Evolutionary conservation across 2,113 vertebrate genomes (phyloP), one percentile per base, ranked within the genome.

Genomic region (Bombycilla garrulus): DNA sequence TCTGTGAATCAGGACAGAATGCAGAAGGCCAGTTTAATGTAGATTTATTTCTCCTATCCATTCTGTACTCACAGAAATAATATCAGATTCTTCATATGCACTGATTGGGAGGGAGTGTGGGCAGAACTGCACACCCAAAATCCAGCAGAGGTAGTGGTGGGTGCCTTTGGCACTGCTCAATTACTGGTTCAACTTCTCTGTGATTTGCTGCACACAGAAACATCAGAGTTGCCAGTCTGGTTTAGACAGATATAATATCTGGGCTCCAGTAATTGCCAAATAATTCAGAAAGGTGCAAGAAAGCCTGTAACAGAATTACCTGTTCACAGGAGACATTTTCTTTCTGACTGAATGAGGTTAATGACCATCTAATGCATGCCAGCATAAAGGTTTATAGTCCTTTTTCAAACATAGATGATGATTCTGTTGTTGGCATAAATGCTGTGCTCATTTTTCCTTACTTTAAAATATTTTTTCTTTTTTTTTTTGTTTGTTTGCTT

Each of bases 331-430:
- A 94, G 64, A 65, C 61, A 38, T 94, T 90, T 93, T 81, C 56
- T 71, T 93, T 86, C 80, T 96, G 90, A 88, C 82, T 93, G 94
- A 96, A 91, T 88, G 90, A 90, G 71, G 93, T 93, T 96, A 95
- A 95, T 92, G 94, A 83, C 92, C 62, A 60, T 71, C 72, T 86
- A 93, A 83, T 48, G 38, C 64, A 69, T 94, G 71, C 58, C 64
- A 95, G 60, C 54, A 35, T 64, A 38, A 92, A 76, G 40, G 64
- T 81, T 84, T 95, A 67, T 53, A 81, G 85, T 86, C 79, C 91
- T 94, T 94, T 84, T 79, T 83, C 86, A 96, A 90, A 81, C n/a
- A 56, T 1, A 90, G 80, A 24, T 36, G 47, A 85, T 57, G 36
- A 81, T 14, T 85, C 21, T 66, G 58, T 47, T 86, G 29, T 88